Conservation (phyloP, 2,113 vertebrate species). For the Mormyrus iriodes region DNA sequence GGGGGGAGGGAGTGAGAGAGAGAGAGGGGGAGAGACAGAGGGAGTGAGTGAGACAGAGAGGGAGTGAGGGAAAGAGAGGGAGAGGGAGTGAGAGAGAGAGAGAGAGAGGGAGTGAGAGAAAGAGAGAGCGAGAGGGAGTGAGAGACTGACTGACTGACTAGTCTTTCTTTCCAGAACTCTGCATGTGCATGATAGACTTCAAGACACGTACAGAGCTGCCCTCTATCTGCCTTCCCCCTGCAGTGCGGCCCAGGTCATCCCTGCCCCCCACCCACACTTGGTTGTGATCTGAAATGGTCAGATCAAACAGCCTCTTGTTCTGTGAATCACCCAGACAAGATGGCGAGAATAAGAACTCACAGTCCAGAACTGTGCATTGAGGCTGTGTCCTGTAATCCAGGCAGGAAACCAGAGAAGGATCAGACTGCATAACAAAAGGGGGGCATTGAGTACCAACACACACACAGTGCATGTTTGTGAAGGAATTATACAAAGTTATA, state of each 20-base stretch:
- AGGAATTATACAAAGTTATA: not conserved
- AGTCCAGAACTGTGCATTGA: not conserved
- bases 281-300: not conserved
- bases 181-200: not conserved
- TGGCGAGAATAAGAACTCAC: not conserved
- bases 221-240: not conserved
- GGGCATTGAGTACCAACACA: not conserved
- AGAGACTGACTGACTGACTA: not conserved
- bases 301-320: slow-evolving; percentile 8
- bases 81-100: no score
- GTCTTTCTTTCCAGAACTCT: not conserved
- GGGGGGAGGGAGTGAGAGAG: not conserved
- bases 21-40: no score
- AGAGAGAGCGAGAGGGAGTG: not conserved
- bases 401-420: not conserved
- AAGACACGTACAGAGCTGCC: not conserved
- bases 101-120: no score
- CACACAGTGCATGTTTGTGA: not conserved
- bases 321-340: not conserved
- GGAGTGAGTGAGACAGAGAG: no score
- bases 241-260: not conserved
- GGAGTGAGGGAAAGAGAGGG: no score
- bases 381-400: not conserved
- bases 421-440: not conserved
- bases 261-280: not conserved